phyloP scores from a whole-genome alignment of 2,888 invertebrate genomes.

The Synanthedon tipuliformis region DNA sequence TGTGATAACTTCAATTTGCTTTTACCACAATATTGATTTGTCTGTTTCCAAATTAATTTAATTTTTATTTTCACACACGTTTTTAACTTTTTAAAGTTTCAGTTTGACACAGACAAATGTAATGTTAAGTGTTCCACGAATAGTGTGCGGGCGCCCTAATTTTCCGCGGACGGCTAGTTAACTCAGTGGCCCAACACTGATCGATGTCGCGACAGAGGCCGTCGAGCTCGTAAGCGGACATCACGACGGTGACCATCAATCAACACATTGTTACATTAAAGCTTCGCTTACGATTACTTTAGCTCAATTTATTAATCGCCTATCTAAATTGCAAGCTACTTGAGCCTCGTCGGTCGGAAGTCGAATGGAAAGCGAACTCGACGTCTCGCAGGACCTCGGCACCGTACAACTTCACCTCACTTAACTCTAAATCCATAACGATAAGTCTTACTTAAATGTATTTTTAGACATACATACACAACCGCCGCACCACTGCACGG shows the following conservation, averaged over 20 bases:
- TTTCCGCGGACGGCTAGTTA: conserved; percentile 59
- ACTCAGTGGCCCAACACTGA: conserved; percentile 29
- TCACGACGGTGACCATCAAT: conserved; percentile 22
- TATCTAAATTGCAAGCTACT: conserved; percentile 63
- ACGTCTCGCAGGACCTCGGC: conserved; percentile 44
- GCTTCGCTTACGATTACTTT: conserved; percentile 53
- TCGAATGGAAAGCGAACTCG: conserved; percentile 36
- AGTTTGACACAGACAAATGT: too few relatives aligned
- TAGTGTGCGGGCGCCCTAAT: conserved; percentile 5
- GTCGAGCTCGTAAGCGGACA: conserved; percentile 34
- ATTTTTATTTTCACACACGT: too few relatives aligned
- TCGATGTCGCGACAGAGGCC: conserved; percentile 16
- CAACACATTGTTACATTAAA: conserved; percentile 53
- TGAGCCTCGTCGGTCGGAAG: conserved; percentile 37
- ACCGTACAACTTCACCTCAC: conserved; percentile 34
- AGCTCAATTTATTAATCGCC: conserved; percentile 67
- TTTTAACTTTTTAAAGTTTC: too few relatives aligned
- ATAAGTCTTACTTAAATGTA: conserved; percentile 34
- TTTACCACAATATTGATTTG: too few relatives aligned
- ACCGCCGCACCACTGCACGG: conserved; percentile 34
- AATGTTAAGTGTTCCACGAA: too few relatives aligned
- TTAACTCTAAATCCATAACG: conserved; percentile 39
- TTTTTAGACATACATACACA: conserved; percentile 45
- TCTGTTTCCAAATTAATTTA: too few relatives aligned
- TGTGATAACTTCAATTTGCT: too few relatives aligned